Base-by-base conservation (phyloP, 2,888 invertebrate genomes). In the Patella pellucida region DNA sequence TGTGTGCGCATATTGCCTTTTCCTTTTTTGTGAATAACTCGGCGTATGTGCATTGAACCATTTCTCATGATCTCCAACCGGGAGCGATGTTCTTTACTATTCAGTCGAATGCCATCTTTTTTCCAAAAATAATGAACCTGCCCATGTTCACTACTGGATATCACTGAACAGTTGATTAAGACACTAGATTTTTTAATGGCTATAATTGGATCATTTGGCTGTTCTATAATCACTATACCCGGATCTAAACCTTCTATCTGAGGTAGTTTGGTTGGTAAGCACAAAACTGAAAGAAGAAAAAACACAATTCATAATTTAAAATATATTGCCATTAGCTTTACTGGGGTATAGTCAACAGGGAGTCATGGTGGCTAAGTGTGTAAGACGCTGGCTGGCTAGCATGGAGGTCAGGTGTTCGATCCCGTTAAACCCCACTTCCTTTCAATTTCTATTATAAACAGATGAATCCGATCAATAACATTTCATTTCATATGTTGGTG, bases 1-100 rank as follows among this genome's bases (percentile, higher is more conserved):
- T 85, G 82, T 4, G 78, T 75, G 52, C 77, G 69, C 27, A 62
- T 9, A 19, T 51, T 41, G 23, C 70, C 70, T 12, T 69, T 69
- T 16, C 71, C 68, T 19, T 15, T 56, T 50, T 74, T 68, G n/a
- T 77, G 77, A 15, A 71, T 54, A 23, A 77, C 72, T 19, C 75
- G 71, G 1, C 72, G 52, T 14, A 77, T 72, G 52, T 77, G 74
- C 12, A 77, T 54, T 23, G 77, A 74, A 19, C 77, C 77, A 68
- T 77, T 77, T 11, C 27, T 56, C 19, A 69, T 69, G 19, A 72
- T 52, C 50, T 74, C 51, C 4, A 75, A 62, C 52, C 77, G 72
- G 4, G 74, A 52, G 5, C 54, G 56, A 62, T 62, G 62, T 67
- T 16, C n/a, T 67, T 51, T 67, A 3, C 51, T 50, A 23, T 16